Conservation (phyloP, 2,888 invertebrate genomes). For the Ectemnius continuus region DNA sequence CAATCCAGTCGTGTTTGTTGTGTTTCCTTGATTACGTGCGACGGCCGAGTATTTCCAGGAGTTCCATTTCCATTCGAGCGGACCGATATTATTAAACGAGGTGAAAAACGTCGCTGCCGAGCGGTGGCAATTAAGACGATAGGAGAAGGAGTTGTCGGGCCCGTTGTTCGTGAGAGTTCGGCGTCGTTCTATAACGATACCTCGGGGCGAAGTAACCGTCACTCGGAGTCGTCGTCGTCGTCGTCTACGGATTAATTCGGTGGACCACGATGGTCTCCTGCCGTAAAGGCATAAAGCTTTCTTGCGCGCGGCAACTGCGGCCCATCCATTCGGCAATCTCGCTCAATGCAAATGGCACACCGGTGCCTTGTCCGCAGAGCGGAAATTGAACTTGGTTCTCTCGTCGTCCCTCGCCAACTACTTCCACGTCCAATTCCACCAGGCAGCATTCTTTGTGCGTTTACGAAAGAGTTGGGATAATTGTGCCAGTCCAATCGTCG, state of each 20-base stretch:
- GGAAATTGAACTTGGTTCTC: too few species aligned
- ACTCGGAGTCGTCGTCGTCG: constrained; percentile 57
- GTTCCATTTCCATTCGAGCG: background rate
- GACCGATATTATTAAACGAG: constrained; percentile 18
- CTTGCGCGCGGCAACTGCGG: constrained; percentile 7
- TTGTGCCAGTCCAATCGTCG: too few species aligned
- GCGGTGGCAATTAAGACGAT: constrained; percentile 53
- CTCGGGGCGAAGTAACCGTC: constrained; percentile 58
- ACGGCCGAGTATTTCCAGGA: too few species aligned
- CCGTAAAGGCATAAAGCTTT: constrained; percentile 57
- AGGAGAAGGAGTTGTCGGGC: constrained; percentile 43
- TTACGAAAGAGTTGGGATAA: background rate
- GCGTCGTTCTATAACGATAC: constrained; percentile 55
- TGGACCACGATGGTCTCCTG: constrained; percentile 43
- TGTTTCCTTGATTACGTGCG: too few species aligned
- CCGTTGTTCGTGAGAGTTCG: constrained; percentile 38
- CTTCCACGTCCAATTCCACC: too few species aligned
- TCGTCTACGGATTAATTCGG: constrained; percentile 60
- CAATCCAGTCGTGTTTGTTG: too few species aligned
- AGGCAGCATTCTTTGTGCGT: too few species aligned
- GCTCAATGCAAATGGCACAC: constrained; percentile 23
- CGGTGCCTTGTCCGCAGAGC: background rate
- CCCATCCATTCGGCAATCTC: constrained; percentile 20
- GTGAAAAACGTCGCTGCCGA: constrained; percentile 21
- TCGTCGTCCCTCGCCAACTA: too few species aligned